phyloP scores from a whole-genome alignment of 2,888 invertebrate genomes.

The Ariolimax columbianus region DNA sequence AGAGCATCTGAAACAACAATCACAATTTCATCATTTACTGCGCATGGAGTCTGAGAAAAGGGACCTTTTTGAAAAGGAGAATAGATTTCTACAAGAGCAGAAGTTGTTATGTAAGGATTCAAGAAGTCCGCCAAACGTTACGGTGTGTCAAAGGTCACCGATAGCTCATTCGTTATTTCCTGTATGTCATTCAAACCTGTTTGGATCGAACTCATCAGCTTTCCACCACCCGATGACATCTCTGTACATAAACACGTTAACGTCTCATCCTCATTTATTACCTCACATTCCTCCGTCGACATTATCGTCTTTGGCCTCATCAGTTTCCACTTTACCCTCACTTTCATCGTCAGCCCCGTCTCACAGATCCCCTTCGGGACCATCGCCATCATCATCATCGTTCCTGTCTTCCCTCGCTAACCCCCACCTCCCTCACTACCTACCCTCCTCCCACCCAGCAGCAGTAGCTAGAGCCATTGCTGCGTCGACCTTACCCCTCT shows the following conservation, averaged over 20 bases:
- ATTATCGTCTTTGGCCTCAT: conserved; percentile 3
- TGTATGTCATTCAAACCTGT: conserved; percentile 54
- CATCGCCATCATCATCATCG: conserved; percentile 12
- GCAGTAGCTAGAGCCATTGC: conserved; percentile 18
- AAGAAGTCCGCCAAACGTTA: conserved; percentile 87
- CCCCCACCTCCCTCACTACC: conserved; percentile 21
- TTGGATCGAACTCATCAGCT: conserved; percentile 51
- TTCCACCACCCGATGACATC: conserved; percentile 56
- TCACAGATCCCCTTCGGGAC: conserved; percentile 27
- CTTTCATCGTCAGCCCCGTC: conserved; percentile 33
- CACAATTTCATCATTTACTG: conserved; percentile 39
- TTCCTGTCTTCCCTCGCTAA: conserved; percentile 30
- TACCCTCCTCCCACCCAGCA: conserved; percentile 32
- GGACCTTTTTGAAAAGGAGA: conserved; percentile 54
- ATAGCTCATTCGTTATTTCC: conserved; percentile 91
- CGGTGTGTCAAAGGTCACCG: conserved; percentile 88
- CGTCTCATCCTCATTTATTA: conserved; percentile 32
- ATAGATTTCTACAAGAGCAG: conserved; percentile 54
- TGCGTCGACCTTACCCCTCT: conserved; percentile 27
- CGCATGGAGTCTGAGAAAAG: conserved; percentile 41
- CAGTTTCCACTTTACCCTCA: conserved; percentile 4
- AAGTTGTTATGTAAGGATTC: conserved; percentile 48
- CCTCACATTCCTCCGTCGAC: conserved; percentile 26
- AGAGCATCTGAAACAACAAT: conserved; percentile 22
- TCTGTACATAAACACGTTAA: conserved; percentile 54